A percentile compares a stretch with the other conserved stretches of the same genome.
These are phyloP conservation scores for Ischnus inquisitorius DNA, from an alignment of 2,888 invertebrate species.

Conservation along the genomic window DNA sequence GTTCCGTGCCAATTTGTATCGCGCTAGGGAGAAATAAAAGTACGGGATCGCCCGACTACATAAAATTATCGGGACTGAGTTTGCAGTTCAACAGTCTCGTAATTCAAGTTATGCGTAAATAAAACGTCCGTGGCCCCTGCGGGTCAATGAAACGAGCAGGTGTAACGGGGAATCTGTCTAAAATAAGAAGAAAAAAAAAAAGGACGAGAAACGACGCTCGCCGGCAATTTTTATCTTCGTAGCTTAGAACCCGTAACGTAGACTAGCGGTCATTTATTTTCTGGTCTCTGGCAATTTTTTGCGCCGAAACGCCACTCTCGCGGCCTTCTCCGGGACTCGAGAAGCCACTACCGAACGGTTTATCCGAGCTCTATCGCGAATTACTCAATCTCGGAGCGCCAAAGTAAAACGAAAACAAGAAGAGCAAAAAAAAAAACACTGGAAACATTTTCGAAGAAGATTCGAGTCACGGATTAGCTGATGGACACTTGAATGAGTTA, in stretches of 20 bases:
- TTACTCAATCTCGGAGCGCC: constrained; percentile 27
- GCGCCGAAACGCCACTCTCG: neutral
- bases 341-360: constrained; percentile 39
- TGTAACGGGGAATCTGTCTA: constrained; percentile 57
- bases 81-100: neutral
- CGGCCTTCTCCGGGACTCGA: neutral
- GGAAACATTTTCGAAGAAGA: constrained; percentile 35
- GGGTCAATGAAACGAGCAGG: constrained; percentile 65
- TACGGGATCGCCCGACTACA: neutral
- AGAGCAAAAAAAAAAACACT: constrained; percentile 9
- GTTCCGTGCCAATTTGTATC: too few relatives aligned
- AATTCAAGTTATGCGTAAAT: constrained; percentile 48
- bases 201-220: constrained; percentile 37
- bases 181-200: constrained; percentile 22
- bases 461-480: constrained; percentile 35
- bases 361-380: constrained; percentile 12
- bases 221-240: constrained; percentile 39
- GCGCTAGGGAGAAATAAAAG: neutral
- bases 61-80: neutral
- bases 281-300: constrained; percentile 19
- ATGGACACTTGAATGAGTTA: constrained; percentile 59
- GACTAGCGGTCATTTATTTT: constrained; percentile 49
- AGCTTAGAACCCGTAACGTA: constrained; percentile 42
- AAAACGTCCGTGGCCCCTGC: constrained; percentile 23
- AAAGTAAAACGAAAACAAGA: neutral